Evolutionary conservation across 2,797 vertebrate species (phyloP), one percentile per base, ranked within the genome.

Genomic region (Hafferia zeledoni): DNA sequence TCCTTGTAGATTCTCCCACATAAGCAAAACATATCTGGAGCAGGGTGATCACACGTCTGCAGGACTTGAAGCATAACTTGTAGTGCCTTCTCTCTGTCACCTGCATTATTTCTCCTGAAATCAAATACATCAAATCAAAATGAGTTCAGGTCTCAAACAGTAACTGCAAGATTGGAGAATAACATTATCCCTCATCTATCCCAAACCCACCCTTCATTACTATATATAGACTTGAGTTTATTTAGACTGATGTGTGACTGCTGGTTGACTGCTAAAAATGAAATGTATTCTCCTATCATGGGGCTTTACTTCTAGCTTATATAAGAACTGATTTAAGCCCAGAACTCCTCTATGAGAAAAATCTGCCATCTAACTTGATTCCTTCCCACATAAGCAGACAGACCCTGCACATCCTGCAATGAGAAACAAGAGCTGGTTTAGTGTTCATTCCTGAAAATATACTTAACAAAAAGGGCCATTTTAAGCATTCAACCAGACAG

Each of bases 1-100:
- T 99, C 99, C 92, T 99, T 99, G 96, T 99, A 99, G 95, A 99
- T 99, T n/a, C 99, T 98, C 50, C 99, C 99, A 80, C 99, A 99
- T 27, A 99, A 98, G 86, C 99, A 99, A 97, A 99, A 99, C 99
- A 99, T 99, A 92, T 99, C 99, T 0, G 99, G 99, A 14, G 99
- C 98, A 2, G 99, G 99, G 65, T 98, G 98, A 84, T 99, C 99
- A 87, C 99, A 99, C 0, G 98, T 98, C 96, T 99, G 98, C 61
- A 99, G 79, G 79, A 99, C 98, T 95, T 99, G 98, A 59, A 99
- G 98, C 98, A 99, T 99, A 97, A 99, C 98, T n/a, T 98, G 89
- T 10, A 99, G 98, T 35, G 99, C 99, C 96, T 99, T 99, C 87
- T 98, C 98, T 69, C 99, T 97, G 97, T 99, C 99, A 5, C 99